These are phyloP conservation scores for Conops quadrifasciatus DNA, from an alignment of 2,888 invertebrate genomes.

Conservation along the genomic window DNA sequence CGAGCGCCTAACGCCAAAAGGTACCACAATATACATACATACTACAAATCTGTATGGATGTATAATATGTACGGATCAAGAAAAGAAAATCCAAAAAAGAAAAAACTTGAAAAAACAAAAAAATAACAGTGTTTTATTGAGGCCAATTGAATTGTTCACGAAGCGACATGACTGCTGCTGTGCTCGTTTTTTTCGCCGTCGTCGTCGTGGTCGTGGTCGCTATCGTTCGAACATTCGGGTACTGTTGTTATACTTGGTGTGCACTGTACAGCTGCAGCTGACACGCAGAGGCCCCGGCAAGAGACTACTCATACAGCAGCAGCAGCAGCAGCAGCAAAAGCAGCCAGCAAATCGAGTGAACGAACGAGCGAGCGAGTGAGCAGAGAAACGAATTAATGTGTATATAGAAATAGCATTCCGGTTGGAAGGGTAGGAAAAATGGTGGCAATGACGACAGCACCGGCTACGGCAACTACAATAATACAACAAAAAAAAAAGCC, in stretches of 20 bases:
- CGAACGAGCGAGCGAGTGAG: conserved; percentile 19
- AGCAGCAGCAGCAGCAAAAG: conserved; percentile 18
- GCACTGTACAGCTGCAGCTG: background rate
- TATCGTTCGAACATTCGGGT: background rate
- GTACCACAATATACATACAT: too few species aligned
- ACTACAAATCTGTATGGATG: too few species aligned
- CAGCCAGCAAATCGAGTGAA: conserved; percentile 18
- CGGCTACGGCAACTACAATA: background rate
- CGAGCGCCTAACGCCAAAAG: too few species aligned
- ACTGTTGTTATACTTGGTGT: conserved; percentile 11
- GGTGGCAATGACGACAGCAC: background rate
- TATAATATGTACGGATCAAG: too few species aligned
- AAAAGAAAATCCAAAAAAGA: background rate
- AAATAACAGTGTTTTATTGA: conserved; percentile 36
- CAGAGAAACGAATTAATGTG: too few species aligned
- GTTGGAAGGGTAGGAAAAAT: background rate
- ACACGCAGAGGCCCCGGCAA: conserved; percentile 23
- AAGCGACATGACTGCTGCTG: conserved; percentile 21
- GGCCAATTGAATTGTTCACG: conserved; percentile 35
- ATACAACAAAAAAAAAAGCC: too few species aligned
- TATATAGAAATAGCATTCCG: too few species aligned
- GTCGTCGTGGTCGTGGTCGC: background rate
- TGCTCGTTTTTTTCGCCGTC: background rate
- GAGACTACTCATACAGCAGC: too few species aligned
- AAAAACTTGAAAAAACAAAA: conserved; percentile 9